Evolutionary conservation across 2,797 vertebrate genomes (phyloP), one percentile per base, ranked within the genome.

Genomic region (Tadarida brasiliensis): DNA sequence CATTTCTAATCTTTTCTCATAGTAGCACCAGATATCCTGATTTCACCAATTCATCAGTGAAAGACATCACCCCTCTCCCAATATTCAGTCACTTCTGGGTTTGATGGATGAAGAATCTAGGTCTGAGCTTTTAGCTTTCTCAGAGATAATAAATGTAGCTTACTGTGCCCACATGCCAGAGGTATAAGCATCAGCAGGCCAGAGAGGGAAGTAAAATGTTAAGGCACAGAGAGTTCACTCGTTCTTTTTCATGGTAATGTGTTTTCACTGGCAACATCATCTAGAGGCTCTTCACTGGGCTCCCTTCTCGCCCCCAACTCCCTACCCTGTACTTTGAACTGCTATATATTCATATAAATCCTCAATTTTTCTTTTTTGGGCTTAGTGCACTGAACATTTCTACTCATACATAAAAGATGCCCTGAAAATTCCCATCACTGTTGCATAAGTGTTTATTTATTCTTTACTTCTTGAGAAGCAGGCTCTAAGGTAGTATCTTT

Each of bases 381-480:
- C 70, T 93, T 71, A 87, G 94, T 86, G 16, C 78, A 95, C 73
- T 87, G 63, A 88, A 70, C 92, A 74, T 63, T 95, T 95, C 96
- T 87, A 87, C 92, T 98, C 92, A 94, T 82, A 87, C 20, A 91
- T 74, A 94, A 98, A 97, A 96, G 56, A 74, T 94, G 70, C 35
- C 3, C 24, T 67, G 68, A 12, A 96, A 96, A 59, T 85, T 92
- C 93, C 82, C 67, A 87, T 57, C 67, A 85, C 2, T 4, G 87
- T n/a, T 73, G 83, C 63, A 11, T 95, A 96, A 96, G 89, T 95
- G 70, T 95, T 96, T 95, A 92, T 95, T 96, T 98, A 89, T 89
- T 93, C 92, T 94, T 95, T 26, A 85, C 49, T 95, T 84, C 93
- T 94, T 86, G 92, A 92, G 91, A 90, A 70, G 78, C 71, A 82